phyloP scores from a whole-genome alignment of 2,888 invertebrate species.

The Bugula neritina region DNA sequence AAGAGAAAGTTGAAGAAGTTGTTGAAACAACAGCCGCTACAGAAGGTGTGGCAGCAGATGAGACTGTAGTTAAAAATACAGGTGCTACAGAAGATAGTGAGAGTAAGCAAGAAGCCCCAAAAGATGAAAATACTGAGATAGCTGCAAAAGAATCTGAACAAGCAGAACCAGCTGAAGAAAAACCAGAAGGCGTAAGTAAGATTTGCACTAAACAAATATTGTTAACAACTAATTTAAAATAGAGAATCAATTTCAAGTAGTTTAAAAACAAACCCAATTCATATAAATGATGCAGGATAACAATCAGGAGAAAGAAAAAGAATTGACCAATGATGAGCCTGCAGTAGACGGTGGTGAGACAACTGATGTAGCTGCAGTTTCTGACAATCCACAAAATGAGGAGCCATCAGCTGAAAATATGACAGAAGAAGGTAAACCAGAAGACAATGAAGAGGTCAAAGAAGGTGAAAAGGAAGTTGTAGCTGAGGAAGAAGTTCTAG shows the following conservation, averaged over 20 bases:
- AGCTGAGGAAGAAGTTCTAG: background rate
- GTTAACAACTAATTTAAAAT: too few relatives aligned
- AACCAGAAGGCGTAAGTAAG: background rate
- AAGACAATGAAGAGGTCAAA: constrained; percentile 1
- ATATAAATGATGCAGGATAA: too few relatives aligned
- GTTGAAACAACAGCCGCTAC: background rate
- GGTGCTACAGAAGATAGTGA: constrained; percentile 22
- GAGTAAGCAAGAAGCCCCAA: constrained; percentile 27
- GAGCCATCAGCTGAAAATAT: constrained; percentile 27
- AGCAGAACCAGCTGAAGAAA: background rate
- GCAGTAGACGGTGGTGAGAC: too few relatives aligned
- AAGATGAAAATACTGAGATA: background rate
- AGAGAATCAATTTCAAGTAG: too few relatives aligned
- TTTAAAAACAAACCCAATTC: too few relatives aligned
- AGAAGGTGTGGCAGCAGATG: background rate
- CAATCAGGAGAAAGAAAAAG: too few relatives aligned
- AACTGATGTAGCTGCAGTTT: too few relatives aligned
- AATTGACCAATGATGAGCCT: too few relatives aligned
- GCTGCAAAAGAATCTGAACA: background rate
- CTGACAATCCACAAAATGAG: too few relatives aligned
- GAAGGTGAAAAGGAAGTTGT: background rate
- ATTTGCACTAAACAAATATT: too few relatives aligned
- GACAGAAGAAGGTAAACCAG: constrained; percentile 13
- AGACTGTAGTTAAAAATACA: background rate
- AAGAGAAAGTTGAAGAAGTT: background rate